These are phyloP conservation scores for Smittia sp. DNA, from an alignment of 2,888 invertebrate species.

Conservation along the genomic window DNA sequence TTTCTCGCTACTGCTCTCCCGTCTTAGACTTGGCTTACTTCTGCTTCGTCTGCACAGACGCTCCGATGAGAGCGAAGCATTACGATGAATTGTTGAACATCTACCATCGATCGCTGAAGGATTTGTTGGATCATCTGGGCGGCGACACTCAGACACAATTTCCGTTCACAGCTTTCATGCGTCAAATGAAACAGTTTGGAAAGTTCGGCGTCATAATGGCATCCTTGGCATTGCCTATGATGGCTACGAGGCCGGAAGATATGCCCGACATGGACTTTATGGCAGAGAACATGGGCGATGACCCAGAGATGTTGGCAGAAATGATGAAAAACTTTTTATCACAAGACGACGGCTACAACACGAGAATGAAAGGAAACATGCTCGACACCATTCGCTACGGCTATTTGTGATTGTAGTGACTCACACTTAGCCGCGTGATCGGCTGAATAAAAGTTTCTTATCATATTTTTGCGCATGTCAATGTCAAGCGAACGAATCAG, in stretches of 20 bases:
- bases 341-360: slow-evolving; percentile 46
- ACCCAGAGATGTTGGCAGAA: not conserved
- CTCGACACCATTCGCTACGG: no score
- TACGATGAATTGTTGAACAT: slow-evolving; percentile 46
- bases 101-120: slow-evolving; percentile 47
- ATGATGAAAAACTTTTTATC: no score
- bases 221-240: slow-evolving; percentile 49
- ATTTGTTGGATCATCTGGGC: slow-evolving; percentile 43
- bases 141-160: no score
- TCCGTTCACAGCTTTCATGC: slow-evolving; percentile 46
- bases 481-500: no score
- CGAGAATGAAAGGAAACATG: slow-evolving; percentile 48
- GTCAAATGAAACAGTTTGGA: slow-evolving; percentile 46
- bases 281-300: slow-evolving; percentile 26
- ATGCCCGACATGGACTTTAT: slow-evolving; percentile 43
- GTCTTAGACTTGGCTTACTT: slow-evolving; percentile 49
- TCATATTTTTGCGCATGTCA: no score
- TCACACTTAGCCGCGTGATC: no score
- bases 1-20: slow-evolving; percentile 50
- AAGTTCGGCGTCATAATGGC: slow-evolving; percentile 48
- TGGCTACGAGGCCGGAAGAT: slow-evolving; percentile 47
- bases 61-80: slow-evolving; percentile 46
- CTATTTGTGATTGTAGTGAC: no score
- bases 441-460: no score
- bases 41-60: slow-evolving; percentile 48